Conservation (phyloP, 2,113 vertebrate genomes). For the Triplophysa tibetana region DNA sequence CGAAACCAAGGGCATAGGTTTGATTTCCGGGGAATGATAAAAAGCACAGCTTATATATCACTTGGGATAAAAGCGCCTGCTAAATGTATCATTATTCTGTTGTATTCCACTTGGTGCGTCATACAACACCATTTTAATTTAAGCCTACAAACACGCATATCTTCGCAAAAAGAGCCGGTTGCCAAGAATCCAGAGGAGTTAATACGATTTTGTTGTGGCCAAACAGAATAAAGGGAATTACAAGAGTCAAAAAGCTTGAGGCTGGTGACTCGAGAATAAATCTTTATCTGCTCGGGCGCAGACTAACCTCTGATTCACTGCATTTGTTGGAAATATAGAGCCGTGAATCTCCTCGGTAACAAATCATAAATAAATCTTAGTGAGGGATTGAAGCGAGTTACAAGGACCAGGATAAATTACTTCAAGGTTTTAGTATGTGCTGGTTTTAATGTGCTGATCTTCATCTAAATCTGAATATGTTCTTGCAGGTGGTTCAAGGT, state of each 20-base stretch:
- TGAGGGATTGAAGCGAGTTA: conserved; percentile 23
- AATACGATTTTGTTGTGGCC: conserved; percentile 17
- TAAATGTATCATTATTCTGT: background rate
- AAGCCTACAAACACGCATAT: background rate
- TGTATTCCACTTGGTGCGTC: background rate
- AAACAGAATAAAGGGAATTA: conserved; percentile 48
- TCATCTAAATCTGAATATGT: conserved; percentile 44
- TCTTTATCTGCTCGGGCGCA: conserved; percentile 47
- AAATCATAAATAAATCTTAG: conserved; percentile 44
- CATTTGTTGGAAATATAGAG: conserved; percentile 49
- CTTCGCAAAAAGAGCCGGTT: background rate
- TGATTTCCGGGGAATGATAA: no score
- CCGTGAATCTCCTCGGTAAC: conserved; percentile 41
- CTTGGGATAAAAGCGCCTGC: no score
- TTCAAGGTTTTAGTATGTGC: conserved; percentile 34
- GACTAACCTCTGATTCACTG: conserved; percentile 52
- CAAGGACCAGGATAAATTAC: conserved; percentile 42
- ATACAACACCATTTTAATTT: background rate
- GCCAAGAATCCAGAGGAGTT: conserved; percentile 18
- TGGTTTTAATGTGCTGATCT: conserved; percentile 45
- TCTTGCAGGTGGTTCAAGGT: background rate
- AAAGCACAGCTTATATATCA: no score
- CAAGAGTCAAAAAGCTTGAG: conserved; percentile 25
- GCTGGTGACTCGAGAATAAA: conserved; percentile 47
- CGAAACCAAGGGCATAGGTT: no score